Base-by-base conservation (phyloP, 2,797 vertebrate genomes). In the Chaenodraco wilsoni region DNA sequence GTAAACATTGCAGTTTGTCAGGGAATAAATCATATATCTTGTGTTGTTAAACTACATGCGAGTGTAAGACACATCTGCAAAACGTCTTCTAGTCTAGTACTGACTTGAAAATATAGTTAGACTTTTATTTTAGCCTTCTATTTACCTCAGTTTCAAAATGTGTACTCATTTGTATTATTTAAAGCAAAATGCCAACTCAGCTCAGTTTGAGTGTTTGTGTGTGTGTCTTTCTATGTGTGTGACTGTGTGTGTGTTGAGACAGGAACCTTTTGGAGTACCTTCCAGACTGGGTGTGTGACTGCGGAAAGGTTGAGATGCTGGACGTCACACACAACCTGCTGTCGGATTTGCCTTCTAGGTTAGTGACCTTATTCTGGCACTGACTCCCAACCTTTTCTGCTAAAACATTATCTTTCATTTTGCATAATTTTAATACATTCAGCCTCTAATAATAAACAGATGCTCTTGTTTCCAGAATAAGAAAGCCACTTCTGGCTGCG, bases 261-360 rank as follows among this genome's bases (percentile, higher is more conserved):
- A 99, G 98, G 95, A 99, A 99, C 90, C 93, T 96, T 57, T 91
- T 99, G 85, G 96, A 96, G 73, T 95, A 95, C 82, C 83, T 98
- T 70, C 97, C 97, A 17, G 97, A 98, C 80, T 99, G 97, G 97
- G 94, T 96, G 76, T 98, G 97, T 90, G 97, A 98, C 92, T 95
- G 96, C 90, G 96, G 96, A 85, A 98, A 98, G 91, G 92, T 98
- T 67, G 98, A 99, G 93, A 89, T 96, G 92, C 83, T 99, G 90
- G 96, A 99, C 61, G 59, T 97, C 84, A 95, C 95, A 50, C 92
- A 95, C 91, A 99, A 99, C 90, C 89, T 96, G 52, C 93, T 99
- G 81, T 90, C 93, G 73, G 97, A 97, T 75, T 89, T 99, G 80
- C 96, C 97, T 8, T 76, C 92, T 15, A 97, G 98, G 98, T 99